phyloP scores from a whole-genome alignment of 2,888 invertebrate species.

The Scelioninae gen. 1 region DNA sequence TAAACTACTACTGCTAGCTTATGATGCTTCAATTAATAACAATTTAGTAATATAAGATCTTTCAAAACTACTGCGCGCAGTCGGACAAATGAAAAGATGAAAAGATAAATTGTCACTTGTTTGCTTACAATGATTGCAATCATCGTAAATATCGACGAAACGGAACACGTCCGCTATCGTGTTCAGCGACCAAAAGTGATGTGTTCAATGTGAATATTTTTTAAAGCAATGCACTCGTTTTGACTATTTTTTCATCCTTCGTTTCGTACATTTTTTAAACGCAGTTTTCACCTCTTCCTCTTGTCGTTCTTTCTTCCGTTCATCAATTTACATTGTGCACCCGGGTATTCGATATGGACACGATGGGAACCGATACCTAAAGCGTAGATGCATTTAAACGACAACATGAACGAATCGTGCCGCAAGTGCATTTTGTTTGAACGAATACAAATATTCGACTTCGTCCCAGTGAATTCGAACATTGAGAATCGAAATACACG shows the following conservation, averaged over 20 bases:
- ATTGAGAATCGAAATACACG: conserved; percentile 54
- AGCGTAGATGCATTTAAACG: conserved; percentile 68
- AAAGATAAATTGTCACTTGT: conserved; percentile 39
- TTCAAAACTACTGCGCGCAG: conserved; percentile 2
- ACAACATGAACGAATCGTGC: conserved; percentile 64
- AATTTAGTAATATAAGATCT: conserved; percentile 34
- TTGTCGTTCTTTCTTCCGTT: conserved; percentile 62
- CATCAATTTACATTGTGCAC: conserved; percentile 73
- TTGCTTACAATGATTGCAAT: conserved; percentile 43
- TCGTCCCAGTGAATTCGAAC: conserved; percentile 54
- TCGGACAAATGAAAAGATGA: conserved; percentile 6
- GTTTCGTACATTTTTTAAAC: conserved; percentile 61
- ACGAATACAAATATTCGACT: conserved; percentile 67
- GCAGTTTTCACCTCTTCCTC: conserved; percentile 52
- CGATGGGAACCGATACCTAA: conserved; percentile 72
- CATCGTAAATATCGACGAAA: conserved; percentile 40
- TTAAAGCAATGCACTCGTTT: conserved; percentile 36
- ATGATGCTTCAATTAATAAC: conserved; percentile 27
- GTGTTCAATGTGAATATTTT: conserved; percentile 47
- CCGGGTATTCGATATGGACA: conserved; percentile 73
- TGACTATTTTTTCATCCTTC: conserved; percentile 44
- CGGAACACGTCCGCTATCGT: conserved; percentile 16
- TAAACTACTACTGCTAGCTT: conserved; percentile 1
- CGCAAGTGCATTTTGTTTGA: conserved; percentile 65
- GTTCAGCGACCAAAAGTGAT: conserved; percentile 34